Evolutionary conservation across 2,113 vertebrate species (phyloP).

Genomic region (Scatophagus argus): DNA sequence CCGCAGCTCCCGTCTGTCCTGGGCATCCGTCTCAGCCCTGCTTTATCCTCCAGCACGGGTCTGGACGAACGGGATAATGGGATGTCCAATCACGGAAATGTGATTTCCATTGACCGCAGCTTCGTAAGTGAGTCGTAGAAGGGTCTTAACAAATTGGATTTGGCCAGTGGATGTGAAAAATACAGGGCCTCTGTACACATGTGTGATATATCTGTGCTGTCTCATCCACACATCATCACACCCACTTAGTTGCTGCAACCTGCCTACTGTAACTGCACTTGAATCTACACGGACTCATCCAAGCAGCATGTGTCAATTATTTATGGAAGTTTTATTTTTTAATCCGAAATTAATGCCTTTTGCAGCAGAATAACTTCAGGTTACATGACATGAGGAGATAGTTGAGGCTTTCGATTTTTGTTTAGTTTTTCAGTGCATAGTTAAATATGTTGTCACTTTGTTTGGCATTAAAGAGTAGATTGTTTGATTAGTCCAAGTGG

Average conservation of each 20-base stretch:
- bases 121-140: slow-evolving; percentile 88
- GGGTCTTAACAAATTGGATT: slow-evolving; percentile 89
- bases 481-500: slow-evolving; percentile 1
- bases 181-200: slow-evolving; percentile 77
- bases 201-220: slow-evolving; percentile 75
- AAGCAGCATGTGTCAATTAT: slow-evolving; percentile 18
- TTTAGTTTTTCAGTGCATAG: slow-evolving; percentile 11
- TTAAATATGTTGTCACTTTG: background rate
- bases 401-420: background rate
- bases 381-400: background rate
- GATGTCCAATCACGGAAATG: slow-evolving; percentile 89
- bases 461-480: background rate
- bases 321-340: background rate
- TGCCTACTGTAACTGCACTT: slow-evolving; percentile 33
- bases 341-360: background rate
- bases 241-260: slow-evolving; percentile 52
- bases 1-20: slow-evolving; percentile 82
- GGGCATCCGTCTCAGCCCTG: slow-evolving; percentile 79
- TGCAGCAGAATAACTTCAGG: background rate
- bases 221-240: slow-evolving; percentile 79
- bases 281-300: slow-evolving; percentile 22
- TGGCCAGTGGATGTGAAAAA: slow-evolving; percentile 86
- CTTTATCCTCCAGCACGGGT: slow-evolving; percentile 80
- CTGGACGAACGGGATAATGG: slow-evolving; percentile 86
- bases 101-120: slow-evolving; percentile 86